These are phyloP conservation scores for Shargacucullia verbasci DNA, from an alignment of 2,888 invertebrate species.

Conservation along the genomic window DNA sequence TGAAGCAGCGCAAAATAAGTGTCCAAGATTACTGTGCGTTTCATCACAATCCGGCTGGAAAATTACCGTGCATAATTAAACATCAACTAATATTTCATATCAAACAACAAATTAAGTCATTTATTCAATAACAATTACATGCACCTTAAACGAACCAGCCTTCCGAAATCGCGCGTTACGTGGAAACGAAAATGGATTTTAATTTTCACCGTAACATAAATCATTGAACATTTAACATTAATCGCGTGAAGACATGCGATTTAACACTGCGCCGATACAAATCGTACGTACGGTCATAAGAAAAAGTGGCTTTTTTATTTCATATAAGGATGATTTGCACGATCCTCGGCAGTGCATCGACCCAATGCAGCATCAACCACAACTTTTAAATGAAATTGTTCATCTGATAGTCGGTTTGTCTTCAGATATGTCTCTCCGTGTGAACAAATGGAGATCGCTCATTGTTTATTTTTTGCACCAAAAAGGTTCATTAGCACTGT, in stretches of 20 bases:
- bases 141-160: constrained; percentile 29
- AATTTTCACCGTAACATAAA: constrained; percentile 63
- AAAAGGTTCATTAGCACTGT: constrained; percentile 56
- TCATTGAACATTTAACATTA: constrained; percentile 67
- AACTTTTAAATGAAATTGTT: constrained; percentile 80
- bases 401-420: constrained; percentile 72
- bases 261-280: constrained; percentile 67
- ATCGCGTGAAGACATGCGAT: constrained; percentile 70
- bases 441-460: constrained; percentile 49
- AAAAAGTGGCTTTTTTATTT: constrained; percentile 61
- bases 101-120: constrained; percentile 17
- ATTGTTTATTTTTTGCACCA: constrained; percentile 51
- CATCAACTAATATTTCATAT: constrained; percentile 8
- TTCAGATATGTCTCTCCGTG: constrained; percentile 56
- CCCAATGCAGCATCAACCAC: constrained; percentile 69
- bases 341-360: constrained; percentile 77
- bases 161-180: constrained; percentile 51
- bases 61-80: background rate
- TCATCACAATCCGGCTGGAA: background rate
- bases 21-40: background rate
- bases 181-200: constrained; percentile 52
- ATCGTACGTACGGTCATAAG: constrained; percentile 59
- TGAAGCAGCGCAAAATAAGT: background rate
- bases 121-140: constrained; percentile 35
- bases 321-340: constrained; percentile 70